Percentiles rank a stretch among this genome's conserved stretches.
phyloP scores from a whole-genome alignment of 2,888 invertebrate species.

The Trypoxylon attenuatum region DNA sequence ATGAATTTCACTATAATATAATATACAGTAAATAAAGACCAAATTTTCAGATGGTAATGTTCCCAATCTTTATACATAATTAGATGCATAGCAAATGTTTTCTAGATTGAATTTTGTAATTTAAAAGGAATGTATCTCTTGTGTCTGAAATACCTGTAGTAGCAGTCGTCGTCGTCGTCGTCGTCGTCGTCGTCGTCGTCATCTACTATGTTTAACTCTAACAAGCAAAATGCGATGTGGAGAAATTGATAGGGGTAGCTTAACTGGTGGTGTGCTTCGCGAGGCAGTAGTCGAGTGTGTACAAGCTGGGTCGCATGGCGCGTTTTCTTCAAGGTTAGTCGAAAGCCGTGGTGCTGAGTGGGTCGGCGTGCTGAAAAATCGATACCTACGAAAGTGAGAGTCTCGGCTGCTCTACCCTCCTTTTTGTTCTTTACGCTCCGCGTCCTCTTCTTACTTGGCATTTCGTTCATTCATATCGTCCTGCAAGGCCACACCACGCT shows the following conservation, averaged over 20 bases:
- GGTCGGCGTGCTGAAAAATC: conserved; percentile 69
- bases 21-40: too few species aligned
- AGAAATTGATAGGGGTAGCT: background rate
- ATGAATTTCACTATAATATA: too few species aligned
- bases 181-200: too few species aligned
- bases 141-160: too few species aligned
- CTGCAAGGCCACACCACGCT: conserved; percentile 32
- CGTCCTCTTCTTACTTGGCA: conserved; percentile 55
- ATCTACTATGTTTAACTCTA: too few species aligned
- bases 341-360: conserved; percentile 56
- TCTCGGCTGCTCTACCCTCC: conserved; percentile 55
- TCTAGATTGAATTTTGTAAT: too few species aligned
- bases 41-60: too few species aligned
- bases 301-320: conserved; percentile 49
- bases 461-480: conserved; percentile 53
- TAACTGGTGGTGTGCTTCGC: conserved; percentile 9
- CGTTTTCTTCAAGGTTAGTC: conserved; percentile 61
- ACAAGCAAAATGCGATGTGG: background rate
- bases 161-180: too few species aligned
- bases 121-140: too few species aligned
- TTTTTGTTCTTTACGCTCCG: conserved; percentile 51
- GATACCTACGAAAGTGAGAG: conserved; percentile 69
- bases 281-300: conserved; percentile 29
- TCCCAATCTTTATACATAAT: too few species aligned
- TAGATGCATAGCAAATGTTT: too few species aligned